phyloP scores from a whole-genome alignment of 1,140 invertebrate genomes.

The Leptopilina clavipes region DNA sequence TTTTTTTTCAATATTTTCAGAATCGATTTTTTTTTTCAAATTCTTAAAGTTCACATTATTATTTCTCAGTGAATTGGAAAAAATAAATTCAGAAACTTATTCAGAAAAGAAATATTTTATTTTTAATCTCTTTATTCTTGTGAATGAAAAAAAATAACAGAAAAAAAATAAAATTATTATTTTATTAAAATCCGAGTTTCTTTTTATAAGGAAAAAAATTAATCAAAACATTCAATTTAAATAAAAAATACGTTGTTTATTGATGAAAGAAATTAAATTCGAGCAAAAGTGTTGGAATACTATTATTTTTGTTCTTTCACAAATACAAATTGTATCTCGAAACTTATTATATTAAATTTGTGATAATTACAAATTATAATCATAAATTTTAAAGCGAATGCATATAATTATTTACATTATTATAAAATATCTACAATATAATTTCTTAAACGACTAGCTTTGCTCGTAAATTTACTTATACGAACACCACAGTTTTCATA shows the following conservation, averaged over 20 bases:
- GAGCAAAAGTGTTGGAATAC: neutral
- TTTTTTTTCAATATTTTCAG: neutral
- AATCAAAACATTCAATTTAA: neutral
- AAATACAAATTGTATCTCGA: neutral
- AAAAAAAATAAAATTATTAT: too few species aligned
- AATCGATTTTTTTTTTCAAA: neutral
- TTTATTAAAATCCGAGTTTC: neutral
- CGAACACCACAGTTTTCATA: neutral
- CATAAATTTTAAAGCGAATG: neutral
- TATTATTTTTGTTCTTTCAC: conserved; percentile 17
- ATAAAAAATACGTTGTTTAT: neutral
- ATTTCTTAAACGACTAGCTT: conserved; percentile 21
- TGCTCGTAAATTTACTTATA: neutral
- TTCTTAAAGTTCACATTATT: too few species aligned
- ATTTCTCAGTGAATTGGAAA: too few species aligned
- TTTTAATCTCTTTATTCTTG: too few species aligned
- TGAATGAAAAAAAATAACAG: too few species aligned
- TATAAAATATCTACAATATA: conserved; percentile 26
- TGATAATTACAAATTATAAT: conserved; percentile 7
- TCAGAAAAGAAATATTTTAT: too few species aligned
- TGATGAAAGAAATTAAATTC: neutral
- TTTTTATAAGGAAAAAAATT: neutral
- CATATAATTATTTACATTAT: conserved; percentile 9
- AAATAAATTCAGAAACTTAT: too few species aligned
- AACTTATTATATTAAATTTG: neutral